phyloP scores from a whole-genome alignment of 1,140 invertebrate genomes.

The Drosophila oshimai region DNA sequence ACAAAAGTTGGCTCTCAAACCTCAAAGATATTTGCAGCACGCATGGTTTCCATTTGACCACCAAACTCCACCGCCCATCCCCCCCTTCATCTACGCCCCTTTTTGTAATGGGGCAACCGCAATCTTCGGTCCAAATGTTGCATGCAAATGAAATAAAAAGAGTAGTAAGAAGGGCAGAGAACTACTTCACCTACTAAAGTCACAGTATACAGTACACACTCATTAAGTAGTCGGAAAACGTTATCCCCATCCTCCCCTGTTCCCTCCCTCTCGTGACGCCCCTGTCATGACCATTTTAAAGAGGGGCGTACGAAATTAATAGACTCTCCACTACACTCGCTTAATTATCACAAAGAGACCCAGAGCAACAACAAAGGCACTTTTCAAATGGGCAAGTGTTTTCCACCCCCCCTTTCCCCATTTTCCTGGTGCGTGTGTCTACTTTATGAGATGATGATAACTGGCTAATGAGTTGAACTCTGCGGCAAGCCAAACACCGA shows the following conservation, averaged over 20 bases:
- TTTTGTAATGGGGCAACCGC: slow-evolving; percentile 15
- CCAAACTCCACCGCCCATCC: background rate
- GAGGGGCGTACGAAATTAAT: slow-evolving; percentile 77
- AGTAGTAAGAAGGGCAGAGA: slow-evolving; percentile 11
- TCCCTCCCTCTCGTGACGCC: background rate
- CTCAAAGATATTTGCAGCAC: slow-evolving; percentile 55
- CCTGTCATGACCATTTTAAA: slow-evolving; percentile 39
- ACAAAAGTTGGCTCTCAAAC: slow-evolving; percentile 13
- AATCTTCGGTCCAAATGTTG: slow-evolving; percentile 61
- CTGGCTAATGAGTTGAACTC: slow-evolving; percentile 76
- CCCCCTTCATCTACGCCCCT: slow-evolving; percentile 1
- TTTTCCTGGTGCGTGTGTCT: slow-evolving; percentile 47
- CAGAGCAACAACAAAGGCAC: slow-evolving; percentile 17
- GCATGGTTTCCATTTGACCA: slow-evolving; percentile 41
- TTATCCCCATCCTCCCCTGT: slow-evolving; percentile 49
- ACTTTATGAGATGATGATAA: slow-evolving; percentile 80
- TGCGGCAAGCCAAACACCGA: slow-evolving; percentile 54
- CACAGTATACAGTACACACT: slow-evolving; percentile 33
- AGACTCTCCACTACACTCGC: slow-evolving; percentile 62
- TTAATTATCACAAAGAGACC: slow-evolving; percentile 68
- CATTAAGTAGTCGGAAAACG: slow-evolving; percentile 62
- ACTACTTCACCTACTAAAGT: slow-evolving; percentile 47
- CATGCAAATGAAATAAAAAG: slow-evolving; percentile 54
- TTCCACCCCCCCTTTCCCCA: slow-evolving; percentile 1
- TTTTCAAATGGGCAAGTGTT: slow-evolving; percentile 72